Conservation (phyloP, 2,888 invertebrate genomes). For the Tiliacea citrago region DNA sequence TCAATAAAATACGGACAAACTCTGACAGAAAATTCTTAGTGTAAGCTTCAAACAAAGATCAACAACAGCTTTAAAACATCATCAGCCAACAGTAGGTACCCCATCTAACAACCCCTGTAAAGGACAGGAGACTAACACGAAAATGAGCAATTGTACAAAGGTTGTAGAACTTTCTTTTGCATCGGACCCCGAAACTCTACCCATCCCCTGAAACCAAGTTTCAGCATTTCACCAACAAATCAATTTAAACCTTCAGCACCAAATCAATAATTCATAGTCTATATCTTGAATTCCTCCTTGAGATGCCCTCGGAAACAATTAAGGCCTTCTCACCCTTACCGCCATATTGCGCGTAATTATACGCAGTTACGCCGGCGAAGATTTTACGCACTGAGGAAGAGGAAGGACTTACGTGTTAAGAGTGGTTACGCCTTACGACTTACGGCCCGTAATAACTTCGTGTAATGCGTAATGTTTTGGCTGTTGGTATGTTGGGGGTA, state of each 20-base stretch:
- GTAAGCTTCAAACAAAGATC: no score
- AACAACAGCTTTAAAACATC: not conserved
- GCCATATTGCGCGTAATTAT: slow-evolving; percentile 83
- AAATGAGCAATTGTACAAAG: not conserved
- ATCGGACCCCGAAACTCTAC: not conserved
- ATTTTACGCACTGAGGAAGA: slow-evolving; percentile 84
- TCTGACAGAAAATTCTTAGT: not conserved
- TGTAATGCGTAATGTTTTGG: slow-evolving; percentile 68
- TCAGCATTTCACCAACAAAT: slow-evolving; percentile 59
- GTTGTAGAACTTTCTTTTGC: not conserved
- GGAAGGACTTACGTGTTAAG: slow-evolving; percentile 73
- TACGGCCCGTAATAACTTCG: slow-evolving; percentile 76
- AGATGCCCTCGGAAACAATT: slow-evolving; percentile 81
- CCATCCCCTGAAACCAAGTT: slow-evolving; percentile 8
- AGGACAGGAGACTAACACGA: not conserved
- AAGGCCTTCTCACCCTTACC: slow-evolving; percentile 73
- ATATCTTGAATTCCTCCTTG: slow-evolving; percentile 74
- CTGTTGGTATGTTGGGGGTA: slow-evolving; percentile 49
- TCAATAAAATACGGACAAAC: not conserved
- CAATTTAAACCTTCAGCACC: slow-evolving; percentile 65
- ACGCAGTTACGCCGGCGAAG: slow-evolving; percentile 82
- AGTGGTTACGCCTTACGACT: slow-evolving; percentile 66
- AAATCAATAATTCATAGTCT: slow-evolving; percentile 80
- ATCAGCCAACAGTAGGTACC: not conserved
- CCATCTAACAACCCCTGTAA: not conserved